Conservation (phyloP, 2,888 invertebrate genomes). For the Pachymerium ferrugineum region DNA sequence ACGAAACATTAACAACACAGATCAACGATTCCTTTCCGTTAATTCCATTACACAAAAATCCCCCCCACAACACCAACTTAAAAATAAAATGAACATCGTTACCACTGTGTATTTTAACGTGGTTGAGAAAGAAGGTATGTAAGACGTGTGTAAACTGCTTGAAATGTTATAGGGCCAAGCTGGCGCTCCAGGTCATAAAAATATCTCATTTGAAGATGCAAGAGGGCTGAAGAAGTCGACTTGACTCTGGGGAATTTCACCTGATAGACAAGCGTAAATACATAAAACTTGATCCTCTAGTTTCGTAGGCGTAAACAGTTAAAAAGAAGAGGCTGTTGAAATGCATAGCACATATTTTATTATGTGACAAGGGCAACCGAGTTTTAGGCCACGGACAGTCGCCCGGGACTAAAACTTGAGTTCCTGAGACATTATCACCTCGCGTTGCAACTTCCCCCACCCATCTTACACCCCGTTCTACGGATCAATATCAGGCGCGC, state of each 20-base stretch:
- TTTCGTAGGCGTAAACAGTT: background rate
- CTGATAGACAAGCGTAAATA: background rate
- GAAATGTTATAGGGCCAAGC: background rate
- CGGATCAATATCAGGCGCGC: background rate
- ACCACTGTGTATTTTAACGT: too few relatives aligned
- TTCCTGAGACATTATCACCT: constrained; percentile 2
- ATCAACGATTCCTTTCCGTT: too few relatives aligned
- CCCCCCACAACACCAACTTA: too few relatives aligned
- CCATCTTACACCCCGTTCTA: background rate
- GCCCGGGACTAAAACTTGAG: background rate
- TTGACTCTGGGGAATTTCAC: background rate
- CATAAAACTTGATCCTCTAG: background rate
- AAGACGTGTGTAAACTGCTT: background rate
- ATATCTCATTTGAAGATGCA: background rate
- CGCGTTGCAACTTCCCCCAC: background rate
- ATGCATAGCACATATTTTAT: background rate
- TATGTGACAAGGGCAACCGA: background rate
- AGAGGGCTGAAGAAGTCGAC: background rate
- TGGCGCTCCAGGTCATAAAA: background rate
- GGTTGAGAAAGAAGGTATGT: background rate
- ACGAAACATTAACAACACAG: too few relatives aligned
- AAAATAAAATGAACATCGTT: too few relatives aligned
- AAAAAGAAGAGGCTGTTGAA: background rate
- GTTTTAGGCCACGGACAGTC: background rate
- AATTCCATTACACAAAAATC: too few relatives aligned